phyloP scores from a whole-genome alignment of 2,888 invertebrate species.

The Leuctra nigra region DNA sequence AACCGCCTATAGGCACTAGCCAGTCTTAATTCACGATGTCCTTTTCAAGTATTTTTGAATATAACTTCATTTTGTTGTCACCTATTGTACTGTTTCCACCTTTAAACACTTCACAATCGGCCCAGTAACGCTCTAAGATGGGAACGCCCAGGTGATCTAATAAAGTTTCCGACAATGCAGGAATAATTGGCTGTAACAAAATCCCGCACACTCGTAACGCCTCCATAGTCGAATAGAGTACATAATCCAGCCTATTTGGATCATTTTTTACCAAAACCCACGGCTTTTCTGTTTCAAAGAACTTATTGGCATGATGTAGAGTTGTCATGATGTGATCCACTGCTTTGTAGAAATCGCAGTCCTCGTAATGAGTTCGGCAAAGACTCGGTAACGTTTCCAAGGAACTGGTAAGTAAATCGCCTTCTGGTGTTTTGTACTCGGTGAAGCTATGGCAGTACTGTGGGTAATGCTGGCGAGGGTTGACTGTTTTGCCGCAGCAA shows the following conservation, averaged over 20 bases:
- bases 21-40: constrained; percentile 36
- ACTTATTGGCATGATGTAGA: constrained; percentile 72
- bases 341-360: constrained; percentile 75
- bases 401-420: constrained; percentile 48
- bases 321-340: constrained; percentile 69
- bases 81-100: constrained; percentile 29
- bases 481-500: constrained; percentile 67
- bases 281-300: constrained; percentile 80
- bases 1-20: no score
- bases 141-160: constrained; percentile 60
- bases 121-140: constrained; percentile 45
- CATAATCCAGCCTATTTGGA: constrained; percentile 52
- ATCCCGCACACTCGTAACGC: constrained; percentile 72
- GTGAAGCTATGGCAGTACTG: constrained; percentile 45
- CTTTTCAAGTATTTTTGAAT: constrained; percentile 4
- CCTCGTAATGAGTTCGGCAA: constrained; percentile 63
- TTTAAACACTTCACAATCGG: constrained; percentile 38
- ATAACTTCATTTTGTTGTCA: constrained; percentile 32
- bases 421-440: constrained; percentile 37
- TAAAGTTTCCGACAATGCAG: constrained; percentile 58
- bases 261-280: constrained; percentile 72
- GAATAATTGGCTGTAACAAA: constrained; percentile 80
- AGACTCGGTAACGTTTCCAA: constrained; percentile 46
- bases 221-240: constrained; percentile 80
- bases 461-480: constrained; percentile 72